Evolutionary conservation across 2,113 vertebrate species (phyloP).

Genomic region (Atrichornis clamosus): DNA sequence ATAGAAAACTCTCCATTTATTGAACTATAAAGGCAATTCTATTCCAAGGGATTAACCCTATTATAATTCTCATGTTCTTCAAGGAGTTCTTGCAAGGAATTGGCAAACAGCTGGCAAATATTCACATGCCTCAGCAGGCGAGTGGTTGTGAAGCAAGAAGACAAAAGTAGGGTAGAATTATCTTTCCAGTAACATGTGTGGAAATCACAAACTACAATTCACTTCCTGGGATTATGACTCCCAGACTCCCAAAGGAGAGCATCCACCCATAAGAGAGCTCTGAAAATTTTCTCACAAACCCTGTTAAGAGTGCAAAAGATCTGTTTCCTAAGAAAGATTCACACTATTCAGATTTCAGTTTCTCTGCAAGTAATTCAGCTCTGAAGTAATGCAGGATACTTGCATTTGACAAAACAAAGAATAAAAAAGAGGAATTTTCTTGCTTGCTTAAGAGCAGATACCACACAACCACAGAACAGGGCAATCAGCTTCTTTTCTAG

Average conservation of each 20-base stretch:
- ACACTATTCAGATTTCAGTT: background rate
- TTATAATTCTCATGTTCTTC: background rate
- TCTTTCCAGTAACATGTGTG: constrained; percentile 27
- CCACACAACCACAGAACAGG: background rate
- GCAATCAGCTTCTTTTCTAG: background rate
- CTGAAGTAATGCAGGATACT: background rate
- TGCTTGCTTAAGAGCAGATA: background rate
- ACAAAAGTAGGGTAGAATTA: background rate
- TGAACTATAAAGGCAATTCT: background rate
- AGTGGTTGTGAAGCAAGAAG: background rate
- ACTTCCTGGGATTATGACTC: background rate
- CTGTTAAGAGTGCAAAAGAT: background rate
- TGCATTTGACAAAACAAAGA: background rate
- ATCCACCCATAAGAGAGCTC: background rate
- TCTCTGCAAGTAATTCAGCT: background rate
- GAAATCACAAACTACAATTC: background rate
- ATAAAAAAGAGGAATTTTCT: background rate
- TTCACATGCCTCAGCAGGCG: background rate
- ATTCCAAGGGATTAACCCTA: constrained; percentile 17
- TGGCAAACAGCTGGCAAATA: constrained; percentile 25
- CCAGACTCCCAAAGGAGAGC: background rate
- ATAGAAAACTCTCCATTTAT: background rate
- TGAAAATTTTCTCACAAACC: background rate
- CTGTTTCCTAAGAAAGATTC: background rate
- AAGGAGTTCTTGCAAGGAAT: background rate